A percentile compares a stretch with the other conserved stretches of the same genome.
Evolutionary conservation across 2,888 invertebrate genomes (phyloP).

Genomic region (Trichacis sp.): DNA sequence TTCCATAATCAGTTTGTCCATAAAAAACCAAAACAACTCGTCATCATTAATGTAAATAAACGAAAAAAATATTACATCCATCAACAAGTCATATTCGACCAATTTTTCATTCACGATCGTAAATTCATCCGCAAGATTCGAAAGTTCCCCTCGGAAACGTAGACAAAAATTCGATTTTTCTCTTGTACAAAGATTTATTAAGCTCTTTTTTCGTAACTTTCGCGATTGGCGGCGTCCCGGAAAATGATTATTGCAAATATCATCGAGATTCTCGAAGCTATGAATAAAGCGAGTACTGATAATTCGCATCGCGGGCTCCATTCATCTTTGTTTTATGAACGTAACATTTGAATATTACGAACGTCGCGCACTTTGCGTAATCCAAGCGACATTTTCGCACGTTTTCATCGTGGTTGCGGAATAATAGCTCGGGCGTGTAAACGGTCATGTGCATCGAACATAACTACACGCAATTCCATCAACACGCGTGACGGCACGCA

Average conservation of each 20-base stretch:
- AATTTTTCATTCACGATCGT: too few relatives aligned
- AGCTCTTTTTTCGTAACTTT: too few relatives aligned
- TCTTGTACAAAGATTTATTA: too few relatives aligned
- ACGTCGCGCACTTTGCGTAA: conserved; percentile 14
- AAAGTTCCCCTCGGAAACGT: too few relatives aligned
- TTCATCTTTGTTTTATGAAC: not conserved
- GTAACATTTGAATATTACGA: not conserved
- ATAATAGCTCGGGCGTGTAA: conserved; percentile 7
- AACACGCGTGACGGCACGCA: conserved; percentile 52
- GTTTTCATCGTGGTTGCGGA: conserved; percentile 20
- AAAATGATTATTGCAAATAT: not conserved
- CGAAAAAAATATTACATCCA: too few relatives aligned
- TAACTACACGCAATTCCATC: conserved; percentile 49
- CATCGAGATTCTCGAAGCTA: not conserved
- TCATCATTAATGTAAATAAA: too few relatives aligned
- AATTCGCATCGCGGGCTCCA: not conserved
- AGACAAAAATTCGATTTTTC: too few relatives aligned
- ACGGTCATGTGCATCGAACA: conserved; percentile 21
- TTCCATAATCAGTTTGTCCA: too few relatives aligned
- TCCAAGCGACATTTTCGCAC: conserved; percentile 38
- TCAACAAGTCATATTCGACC: too few relatives aligned
- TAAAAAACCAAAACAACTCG: too few relatives aligned
- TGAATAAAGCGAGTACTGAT: not conserved
- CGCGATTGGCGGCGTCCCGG: not conserved
- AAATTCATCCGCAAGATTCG: too few relatives aligned